Conservation (phyloP, 2,797 vertebrate genomes). For the Arvicola amphibius region DNA sequence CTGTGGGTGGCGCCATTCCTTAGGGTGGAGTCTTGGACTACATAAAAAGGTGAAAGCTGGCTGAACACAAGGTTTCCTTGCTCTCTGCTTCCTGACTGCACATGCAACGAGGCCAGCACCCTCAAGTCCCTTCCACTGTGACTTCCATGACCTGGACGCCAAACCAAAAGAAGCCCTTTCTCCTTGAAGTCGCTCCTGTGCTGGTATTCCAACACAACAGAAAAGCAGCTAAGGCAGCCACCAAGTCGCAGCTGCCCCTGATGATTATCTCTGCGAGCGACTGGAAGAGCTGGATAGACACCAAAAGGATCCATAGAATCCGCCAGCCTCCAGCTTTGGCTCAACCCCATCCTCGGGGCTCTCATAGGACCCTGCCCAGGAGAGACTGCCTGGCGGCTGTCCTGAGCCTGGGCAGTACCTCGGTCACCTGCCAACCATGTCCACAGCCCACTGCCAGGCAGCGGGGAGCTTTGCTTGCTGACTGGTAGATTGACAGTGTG, state of each 20-base stretch:
- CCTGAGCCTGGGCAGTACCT: not conserved
- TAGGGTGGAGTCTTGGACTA: not conserved
- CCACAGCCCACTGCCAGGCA: not conserved
- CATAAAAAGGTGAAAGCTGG: not conserved
- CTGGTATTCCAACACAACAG: not conserved
- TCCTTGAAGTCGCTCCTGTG: not conserved
- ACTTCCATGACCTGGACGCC: not conserved
- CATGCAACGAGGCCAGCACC: not conserved
- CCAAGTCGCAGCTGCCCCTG: not conserved
- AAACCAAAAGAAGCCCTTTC: not conserved
- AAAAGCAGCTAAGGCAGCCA: not conserved
- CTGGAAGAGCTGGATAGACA: not conserved
- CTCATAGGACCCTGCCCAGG: not conserved
- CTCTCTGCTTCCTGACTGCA: not conserved
- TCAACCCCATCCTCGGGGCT: not conserved
- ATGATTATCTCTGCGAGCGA: not conserved
- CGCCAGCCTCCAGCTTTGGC: not conserved
- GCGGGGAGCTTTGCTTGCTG: conserved; percentile 23
- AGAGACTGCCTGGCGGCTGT: not conserved
- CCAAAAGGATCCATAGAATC: not conserved
- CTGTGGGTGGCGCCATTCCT: not conserved
- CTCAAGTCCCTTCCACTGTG: not conserved
- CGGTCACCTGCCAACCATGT: not conserved
- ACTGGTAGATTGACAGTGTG: not conserved
- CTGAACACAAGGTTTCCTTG: not conserved